These are phyloP conservation scores for Sardinella longiceps DNA, from an alignment of 2,797 vertebrate genomes.

Conservation along the genomic window DNA sequence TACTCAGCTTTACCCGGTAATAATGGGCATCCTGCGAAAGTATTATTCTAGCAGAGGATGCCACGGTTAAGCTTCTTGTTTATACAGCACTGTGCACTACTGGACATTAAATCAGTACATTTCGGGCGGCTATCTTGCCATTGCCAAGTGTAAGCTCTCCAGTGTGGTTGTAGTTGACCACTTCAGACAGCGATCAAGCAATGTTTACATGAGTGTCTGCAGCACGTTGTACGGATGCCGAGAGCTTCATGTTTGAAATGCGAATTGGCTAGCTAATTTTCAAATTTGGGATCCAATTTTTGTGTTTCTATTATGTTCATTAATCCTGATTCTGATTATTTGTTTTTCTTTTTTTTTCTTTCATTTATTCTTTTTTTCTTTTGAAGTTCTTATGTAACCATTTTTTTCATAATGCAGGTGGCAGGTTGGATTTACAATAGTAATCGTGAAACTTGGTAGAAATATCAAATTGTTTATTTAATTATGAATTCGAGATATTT, in stretches of 20 bases:
- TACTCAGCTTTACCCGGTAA: not conserved
- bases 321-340: not conserved
- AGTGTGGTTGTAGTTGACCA: not conserved
- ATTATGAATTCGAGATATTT: not conserved
- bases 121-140: not conserved
- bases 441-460: not conserved
- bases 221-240: slow-evolving; percentile 24
- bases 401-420: not conserved
- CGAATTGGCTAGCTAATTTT: not conserved
- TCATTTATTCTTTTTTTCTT: not conserved
- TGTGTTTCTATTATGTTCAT: not conserved
- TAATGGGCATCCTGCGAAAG: not conserved
- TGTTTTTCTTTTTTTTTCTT: not conserved
- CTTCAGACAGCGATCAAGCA: not conserved
- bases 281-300: not conserved
- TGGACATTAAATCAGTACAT: not conserved
- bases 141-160: not conserved
- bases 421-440: too few relatives aligned
- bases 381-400: too few relatives aligned
- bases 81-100: not conserved
- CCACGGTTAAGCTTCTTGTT: not conserved
- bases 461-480: not conserved
- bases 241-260: not conserved
- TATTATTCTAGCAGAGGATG: not conserved
- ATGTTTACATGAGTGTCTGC: slow-evolving; percentile 19